phyloP scores from a whole-genome alignment of 2,797 vertebrate genomes.

The Eidolon dupreanum region DNA sequence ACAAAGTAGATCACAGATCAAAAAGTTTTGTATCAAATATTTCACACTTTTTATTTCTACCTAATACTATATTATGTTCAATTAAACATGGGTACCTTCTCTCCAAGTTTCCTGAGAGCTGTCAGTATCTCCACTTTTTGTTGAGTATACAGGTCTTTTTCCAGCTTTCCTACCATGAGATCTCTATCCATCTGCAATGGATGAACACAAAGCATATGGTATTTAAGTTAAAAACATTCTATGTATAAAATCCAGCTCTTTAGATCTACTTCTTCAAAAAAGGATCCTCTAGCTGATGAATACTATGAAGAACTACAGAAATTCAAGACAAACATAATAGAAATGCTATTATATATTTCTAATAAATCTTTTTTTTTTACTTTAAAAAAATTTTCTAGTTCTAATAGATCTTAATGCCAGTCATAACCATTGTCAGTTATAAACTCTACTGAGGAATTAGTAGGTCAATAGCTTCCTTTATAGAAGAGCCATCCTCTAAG shows the following conservation, averaged over 20 bases:
- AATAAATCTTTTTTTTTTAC: background rate
- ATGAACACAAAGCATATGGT: background rate
- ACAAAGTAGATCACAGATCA: background rate
- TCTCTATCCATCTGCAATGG: constrained; percentile 95
- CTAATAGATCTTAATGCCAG: background rate
- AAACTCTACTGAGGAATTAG: background rate
- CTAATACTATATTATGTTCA: background rate
- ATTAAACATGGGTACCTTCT: constrained; percentile 89
- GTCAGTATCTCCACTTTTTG: constrained; percentile 98
- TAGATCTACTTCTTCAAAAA: background rate
- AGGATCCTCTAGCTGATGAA: background rate
- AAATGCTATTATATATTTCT: background rate
- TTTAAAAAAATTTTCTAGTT: background rate
- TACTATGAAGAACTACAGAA: background rate
- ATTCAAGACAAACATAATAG: background rate
- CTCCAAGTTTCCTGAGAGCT: constrained; percentile 96
- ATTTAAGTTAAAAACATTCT: background rate
- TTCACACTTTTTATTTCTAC: background rate
- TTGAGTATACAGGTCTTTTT: constrained; percentile 90
- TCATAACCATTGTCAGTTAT: background rate
- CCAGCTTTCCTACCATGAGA: constrained; percentile 95
- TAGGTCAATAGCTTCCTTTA: background rate
- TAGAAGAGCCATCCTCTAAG: background rate
- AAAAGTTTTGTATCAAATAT: background rate
- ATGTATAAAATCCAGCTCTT: background rate